Evolutionary conservation across 1,140 invertebrate genomes (phyloP).

Genomic region (Calephelis virginiensis): DNA sequence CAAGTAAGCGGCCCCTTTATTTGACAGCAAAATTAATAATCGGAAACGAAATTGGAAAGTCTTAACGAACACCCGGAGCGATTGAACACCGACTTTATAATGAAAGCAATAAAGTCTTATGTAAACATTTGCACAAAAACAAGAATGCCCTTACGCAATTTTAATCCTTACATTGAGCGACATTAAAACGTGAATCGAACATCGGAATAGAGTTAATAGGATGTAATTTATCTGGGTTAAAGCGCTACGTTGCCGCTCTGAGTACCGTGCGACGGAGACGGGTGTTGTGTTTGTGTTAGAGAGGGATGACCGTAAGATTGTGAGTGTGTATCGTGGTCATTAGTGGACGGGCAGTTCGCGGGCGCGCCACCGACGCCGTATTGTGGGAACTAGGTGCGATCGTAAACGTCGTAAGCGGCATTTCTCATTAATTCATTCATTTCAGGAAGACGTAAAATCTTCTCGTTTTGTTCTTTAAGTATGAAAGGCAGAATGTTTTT

Average conservation of each 20-base stretch:
- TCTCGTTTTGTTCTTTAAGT: slow-evolving; percentile 30
- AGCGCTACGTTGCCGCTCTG: slow-evolving; percentile 67
- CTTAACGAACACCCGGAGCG: slow-evolving; percentile 46
- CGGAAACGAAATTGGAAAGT: slow-evolving; percentile 54
- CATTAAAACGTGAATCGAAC: slow-evolving; percentile 72
- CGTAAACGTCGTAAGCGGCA: slow-evolving; percentile 61
- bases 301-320: slow-evolving; percentile 58
- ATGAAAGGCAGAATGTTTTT: too few relatives aligned
- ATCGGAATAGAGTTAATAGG: slow-evolving; percentile 71
- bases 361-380: slow-evolving; percentile 55
- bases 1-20: slow-evolving; percentile 75
- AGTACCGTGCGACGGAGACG: slow-evolving; percentile 53
- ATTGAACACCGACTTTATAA: slow-evolving; percentile 63
- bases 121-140: slow-evolving; percentile 47
- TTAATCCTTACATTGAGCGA: slow-evolving; percentile 65
- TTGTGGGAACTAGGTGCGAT: slow-evolving; percentile 59
- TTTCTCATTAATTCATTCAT: slow-evolving; percentile 62
- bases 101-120: slow-evolving; percentile 54
- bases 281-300: slow-evolving; percentile 33
- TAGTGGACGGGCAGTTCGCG: slow-evolving; percentile 52
- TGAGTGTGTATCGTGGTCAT: slow-evolving; percentile 56
- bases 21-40: slow-evolving; percentile 78
- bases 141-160: slow-evolving; percentile 57
- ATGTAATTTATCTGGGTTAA: slow-evolving; percentile 76
- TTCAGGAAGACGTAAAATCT: slow-evolving; percentile 70